Percentiles rank a stretch among this genome's conserved stretches.
These are phyloP conservation scores for Cancer borealis DNA, from an alignment of 2,888 invertebrate species.

Conservation along the genomic window DNA sequence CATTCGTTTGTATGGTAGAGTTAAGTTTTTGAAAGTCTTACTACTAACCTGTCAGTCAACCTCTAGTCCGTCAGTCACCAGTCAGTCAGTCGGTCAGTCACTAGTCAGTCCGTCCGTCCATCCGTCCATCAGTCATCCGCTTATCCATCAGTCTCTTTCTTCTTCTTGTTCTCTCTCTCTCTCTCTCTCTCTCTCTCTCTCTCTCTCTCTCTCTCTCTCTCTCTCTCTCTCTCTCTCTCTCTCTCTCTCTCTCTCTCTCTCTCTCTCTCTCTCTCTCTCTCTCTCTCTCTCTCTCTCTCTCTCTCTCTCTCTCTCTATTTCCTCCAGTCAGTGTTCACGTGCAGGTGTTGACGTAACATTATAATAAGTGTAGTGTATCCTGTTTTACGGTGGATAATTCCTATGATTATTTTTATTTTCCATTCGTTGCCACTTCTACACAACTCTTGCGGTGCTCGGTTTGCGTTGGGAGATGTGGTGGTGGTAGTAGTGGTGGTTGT, in stretches of 20 bases:
- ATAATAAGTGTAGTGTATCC: background rate
- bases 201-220: conserved; percentile 24
- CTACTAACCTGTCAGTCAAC: background rate
- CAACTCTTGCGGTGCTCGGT: background rate
- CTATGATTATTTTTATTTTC: background rate
- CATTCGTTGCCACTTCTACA: background rate
- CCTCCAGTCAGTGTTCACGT: background rate
- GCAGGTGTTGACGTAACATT: background rate
- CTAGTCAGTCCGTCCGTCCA: no score
- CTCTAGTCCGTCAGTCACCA: background rate
- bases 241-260: background rate
- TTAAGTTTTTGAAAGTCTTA: background rate
- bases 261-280: background rate
- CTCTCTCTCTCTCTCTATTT: no score
- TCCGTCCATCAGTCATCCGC: no score
- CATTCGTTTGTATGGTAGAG: background rate
- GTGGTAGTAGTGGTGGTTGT: background rate
- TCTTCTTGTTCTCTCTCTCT: background rate
- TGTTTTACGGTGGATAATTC: background rate
- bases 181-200: conserved; percentile 11
- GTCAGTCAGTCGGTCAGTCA: background rate
- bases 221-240: no score
- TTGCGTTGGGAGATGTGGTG: background rate
- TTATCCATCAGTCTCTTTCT: background rate
- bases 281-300: no score